Evolutionary conservation across 2,113 vertebrate genomes (phyloP).

Genomic region (Gymnorhina tibicen): DNA sequence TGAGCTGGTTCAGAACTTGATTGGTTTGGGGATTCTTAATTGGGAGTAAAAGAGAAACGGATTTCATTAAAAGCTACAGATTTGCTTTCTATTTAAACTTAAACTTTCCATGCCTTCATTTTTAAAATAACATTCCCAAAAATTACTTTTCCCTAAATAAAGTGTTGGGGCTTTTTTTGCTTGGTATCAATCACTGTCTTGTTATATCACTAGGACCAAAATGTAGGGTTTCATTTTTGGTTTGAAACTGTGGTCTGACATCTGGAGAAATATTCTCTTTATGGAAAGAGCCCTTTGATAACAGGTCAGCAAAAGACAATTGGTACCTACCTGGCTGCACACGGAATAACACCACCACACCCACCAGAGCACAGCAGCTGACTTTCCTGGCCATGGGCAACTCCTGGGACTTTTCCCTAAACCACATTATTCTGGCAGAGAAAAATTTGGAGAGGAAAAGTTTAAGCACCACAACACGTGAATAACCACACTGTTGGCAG

Average conservation of each 20-base stretch:
- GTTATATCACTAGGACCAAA: neutral
- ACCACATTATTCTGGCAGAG: neutral
- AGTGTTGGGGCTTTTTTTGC: neutral
- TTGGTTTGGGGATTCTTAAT: neutral
- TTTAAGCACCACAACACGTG: rapidly evolving
- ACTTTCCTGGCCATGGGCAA: neutral
- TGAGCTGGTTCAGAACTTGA: neutral
- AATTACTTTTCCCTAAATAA: neutral
- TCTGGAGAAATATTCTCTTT: neutral
- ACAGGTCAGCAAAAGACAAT: neutral
- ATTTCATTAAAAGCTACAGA: neutral
- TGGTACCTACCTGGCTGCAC: too few species aligned
- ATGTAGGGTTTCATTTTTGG: neutral
- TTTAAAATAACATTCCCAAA: neutral
- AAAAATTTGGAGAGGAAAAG: neutral
- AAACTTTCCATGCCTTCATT: neutral
- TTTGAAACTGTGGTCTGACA: neutral
- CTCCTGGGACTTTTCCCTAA: neutral
- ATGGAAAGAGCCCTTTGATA: neutral
- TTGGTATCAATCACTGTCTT: neutral
- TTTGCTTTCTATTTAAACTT: neutral
- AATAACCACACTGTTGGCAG: neutral
- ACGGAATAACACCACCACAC: neutral
- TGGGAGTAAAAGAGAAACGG: neutral
- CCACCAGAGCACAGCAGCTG: neutral